Percentiles rank a stretch among this genome's conserved stretches.
phyloP scores from a whole-genome alignment of 2,888 invertebrate species.

The Mesodorylaimus sp. region DNA sequence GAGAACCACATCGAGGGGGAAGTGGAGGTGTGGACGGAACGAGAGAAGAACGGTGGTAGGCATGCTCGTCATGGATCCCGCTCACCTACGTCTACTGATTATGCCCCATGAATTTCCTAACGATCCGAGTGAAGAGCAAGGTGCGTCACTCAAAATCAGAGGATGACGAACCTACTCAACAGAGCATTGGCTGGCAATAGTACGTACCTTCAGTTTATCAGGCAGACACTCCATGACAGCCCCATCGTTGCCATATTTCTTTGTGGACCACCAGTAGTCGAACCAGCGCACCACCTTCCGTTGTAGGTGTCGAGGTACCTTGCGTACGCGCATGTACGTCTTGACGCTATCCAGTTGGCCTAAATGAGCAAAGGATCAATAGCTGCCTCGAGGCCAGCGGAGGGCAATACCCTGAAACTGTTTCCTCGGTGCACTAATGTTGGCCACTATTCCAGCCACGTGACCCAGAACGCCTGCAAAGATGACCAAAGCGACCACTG shows the following conservation, averaged over 20 bases:
- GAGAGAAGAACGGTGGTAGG: no score
- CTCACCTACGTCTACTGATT: no score
- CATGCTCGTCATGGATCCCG: no score
- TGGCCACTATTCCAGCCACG: constrained; percentile 93
- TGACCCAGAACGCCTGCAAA: constrained; percentile 91
- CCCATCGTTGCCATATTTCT: constrained; percentile 94
- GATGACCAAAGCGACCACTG: constrained; percentile 75
- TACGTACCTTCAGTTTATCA: constrained; percentile 37
- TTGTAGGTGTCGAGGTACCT: constrained; percentile 82
- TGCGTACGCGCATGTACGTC: constrained; percentile 90
- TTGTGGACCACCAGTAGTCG: constrained; percentile 94
- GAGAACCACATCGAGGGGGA: no score
- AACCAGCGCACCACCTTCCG: constrained; percentile 98
- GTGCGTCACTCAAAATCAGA: constrained; percentile 1
- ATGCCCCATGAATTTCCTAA: no score
- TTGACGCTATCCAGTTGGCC: constrained; percentile 94
- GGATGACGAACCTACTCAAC: no score
- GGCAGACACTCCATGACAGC: constrained; percentile 70
- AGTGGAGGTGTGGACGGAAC: no score
- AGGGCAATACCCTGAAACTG: constrained; percentile 82
- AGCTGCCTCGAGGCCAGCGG: constrained; percentile 10
- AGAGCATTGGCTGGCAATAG: no score
- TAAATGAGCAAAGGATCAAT: constrained; percentile 37
- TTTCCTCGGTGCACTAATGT: constrained; percentile 84
- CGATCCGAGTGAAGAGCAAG: no score